Evolutionary conservation across 2,888 invertebrate species (phyloP).

Genomic region (Spisula solida): DNA sequence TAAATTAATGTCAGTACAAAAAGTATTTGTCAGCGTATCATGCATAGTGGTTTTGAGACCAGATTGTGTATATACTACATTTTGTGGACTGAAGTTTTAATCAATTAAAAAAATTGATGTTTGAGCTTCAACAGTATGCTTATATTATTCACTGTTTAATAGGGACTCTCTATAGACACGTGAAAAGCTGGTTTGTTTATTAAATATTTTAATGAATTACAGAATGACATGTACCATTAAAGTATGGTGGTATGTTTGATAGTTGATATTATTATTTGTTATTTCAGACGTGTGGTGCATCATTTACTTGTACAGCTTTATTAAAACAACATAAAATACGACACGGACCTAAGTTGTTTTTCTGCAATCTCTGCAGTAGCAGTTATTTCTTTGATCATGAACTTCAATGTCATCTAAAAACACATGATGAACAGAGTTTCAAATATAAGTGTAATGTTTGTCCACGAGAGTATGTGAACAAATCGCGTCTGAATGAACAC

Average conservation of each 20-base stretch:
- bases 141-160: too few species aligned
- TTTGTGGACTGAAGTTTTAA: too few species aligned
- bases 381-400: slow-evolving; percentile 31
- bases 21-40: too few species aligned
- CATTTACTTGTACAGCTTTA: slow-evolving; percentile 23
- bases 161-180: too few species aligned
- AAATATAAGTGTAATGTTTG: slow-evolving; percentile 34
- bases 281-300: slow-evolving; percentile 28
- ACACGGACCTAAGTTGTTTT: slow-evolving; percentile 31
- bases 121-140: too few species aligned
- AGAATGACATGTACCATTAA: too few species aligned
- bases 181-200: too few species aligned
- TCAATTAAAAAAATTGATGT: too few species aligned
- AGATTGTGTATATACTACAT: too few species aligned
- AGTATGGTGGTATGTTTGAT: background rate
- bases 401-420: slow-evolving; percentile 22
- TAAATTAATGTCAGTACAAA: too few species aligned
- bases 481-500: slow-evolving; percentile 32
- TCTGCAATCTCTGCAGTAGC: slow-evolving; percentile 27
- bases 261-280: background rate
- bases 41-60: too few species aligned
- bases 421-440: slow-evolving; percentile 11
- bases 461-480: slow-evolving; percentile 17
- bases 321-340: slow-evolving; percentile 12
- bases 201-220: too few species aligned